Conservation (phyloP, 2,113 vertebrate species). For the Variabilichromis moorii region DNA sequence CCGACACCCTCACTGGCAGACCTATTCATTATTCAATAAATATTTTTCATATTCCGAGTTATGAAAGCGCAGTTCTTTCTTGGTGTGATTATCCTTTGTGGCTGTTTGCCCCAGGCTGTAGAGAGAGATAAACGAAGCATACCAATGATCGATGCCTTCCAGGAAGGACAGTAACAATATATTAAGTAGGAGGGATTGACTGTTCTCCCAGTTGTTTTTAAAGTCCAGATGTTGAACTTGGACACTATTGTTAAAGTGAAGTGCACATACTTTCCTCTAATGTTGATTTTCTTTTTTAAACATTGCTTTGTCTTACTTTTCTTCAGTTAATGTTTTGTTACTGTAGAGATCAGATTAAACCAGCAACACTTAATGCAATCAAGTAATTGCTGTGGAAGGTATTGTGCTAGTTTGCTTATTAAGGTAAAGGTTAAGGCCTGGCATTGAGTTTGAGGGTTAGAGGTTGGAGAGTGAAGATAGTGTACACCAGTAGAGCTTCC, state of each 20-base stretch:
- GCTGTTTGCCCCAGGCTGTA: not conserved
- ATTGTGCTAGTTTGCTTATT: not conserved
- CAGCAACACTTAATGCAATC: not conserved
- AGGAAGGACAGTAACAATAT: not conserved
- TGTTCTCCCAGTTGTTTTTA: not conserved
- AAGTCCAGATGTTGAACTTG: not conserved
- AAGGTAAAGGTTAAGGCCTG: conserved; percentile 5
- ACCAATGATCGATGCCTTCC: conserved; percentile 3
- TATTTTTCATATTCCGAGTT: conserved; percentile 30
- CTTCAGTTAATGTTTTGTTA: not conserved
- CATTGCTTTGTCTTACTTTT: not conserved
- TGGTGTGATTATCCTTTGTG: conserved; percentile 22
- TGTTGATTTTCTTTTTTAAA: not conserved
- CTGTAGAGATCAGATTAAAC: not conserved
- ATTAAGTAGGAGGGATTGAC: not conserved
- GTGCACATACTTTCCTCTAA: not conserved
- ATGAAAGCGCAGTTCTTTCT: conserved; percentile 20
- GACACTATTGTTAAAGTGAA: not conserved
- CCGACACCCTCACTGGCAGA: not conserved
- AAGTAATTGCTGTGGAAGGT: not conserved
- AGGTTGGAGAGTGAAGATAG: not conserved
- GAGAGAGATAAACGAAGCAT: conserved; percentile 10
- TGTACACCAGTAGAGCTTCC: not conserved
- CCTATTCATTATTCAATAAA: conserved; percentile 57
- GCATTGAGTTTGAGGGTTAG: not conserved